Evolutionary conservation across 2,888 invertebrate species (phyloP), one percentile per base, ranked within the genome.

Genomic region (Trichacis sp.): DNA sequence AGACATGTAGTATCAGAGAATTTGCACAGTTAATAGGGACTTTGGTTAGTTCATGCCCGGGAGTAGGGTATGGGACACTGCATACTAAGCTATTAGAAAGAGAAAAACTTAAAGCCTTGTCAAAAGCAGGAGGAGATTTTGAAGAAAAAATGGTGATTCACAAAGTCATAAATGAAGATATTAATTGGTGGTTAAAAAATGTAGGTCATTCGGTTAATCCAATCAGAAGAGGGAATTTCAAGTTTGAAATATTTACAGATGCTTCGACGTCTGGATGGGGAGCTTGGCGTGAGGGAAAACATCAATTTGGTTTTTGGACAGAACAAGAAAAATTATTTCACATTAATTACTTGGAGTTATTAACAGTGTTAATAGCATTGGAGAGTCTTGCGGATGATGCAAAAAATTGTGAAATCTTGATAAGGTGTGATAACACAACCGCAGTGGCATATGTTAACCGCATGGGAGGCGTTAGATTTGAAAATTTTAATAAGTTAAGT

Each of bases 341-440:
- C 14, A 36, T 36, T 9, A 36, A 36, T 36, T 53, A 45, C 47
- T 33, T 57, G 0, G 57, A 65, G 40, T 47, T 65, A 17, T 14
- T 60, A 9, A 53, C 56, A 11, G 56, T 56, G n/a, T 52, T 48
- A 9, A 50, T 45, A 29, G 63, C 62, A 1, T 30, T 71, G 2
- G 50, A 59, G 52, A 52, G 29, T 9, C 49, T 67, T 11, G 67
- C 49, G 2, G 20, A 47, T 5, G 49, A 56, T 15, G 46, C 52
- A 2, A 17, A 14, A 19, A 17, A 64, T 47, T 61, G 66, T 40
- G 55, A 69, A 20, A 30, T 71, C 11, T 42, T 71, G 8, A 15
- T 67, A 17, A 52, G 69, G 46, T 42, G 58, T 1, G 63, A 68
- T 42, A 72, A 71, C 33, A 71, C 66, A 1, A 71, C 71, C 1